Evolutionary conservation across 2,888 invertebrate genomes (phyloP), one percentile per base, ranked within the genome.

Genomic region (Cistogaster globosa): DNA sequence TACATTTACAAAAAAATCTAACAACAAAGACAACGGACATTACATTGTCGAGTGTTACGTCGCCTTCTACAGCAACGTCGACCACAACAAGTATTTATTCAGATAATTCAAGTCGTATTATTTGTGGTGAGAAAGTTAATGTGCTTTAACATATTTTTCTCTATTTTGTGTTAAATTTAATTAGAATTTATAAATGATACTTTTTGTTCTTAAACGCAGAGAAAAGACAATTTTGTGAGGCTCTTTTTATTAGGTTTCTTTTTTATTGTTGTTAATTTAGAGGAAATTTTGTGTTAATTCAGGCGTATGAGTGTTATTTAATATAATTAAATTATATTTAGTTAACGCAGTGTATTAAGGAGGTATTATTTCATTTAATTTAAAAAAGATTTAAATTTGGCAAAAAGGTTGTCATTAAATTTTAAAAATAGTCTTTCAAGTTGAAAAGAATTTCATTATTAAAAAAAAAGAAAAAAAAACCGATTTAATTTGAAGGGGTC

Each of bases 51-150:
- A 51, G 22, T 26, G 18, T 38, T 14, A 68, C 60, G 20, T 60
- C 26, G 16, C 6, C 62, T 11, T 11, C 53, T 7, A 51, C 53
- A 12, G n/a, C 62, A 32, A 45, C 53, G n/a, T 16, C 58, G 36
- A 20, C 45, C 20, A 63, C 69, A 68, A 53, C 69, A 77, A 58
- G 14, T 72, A 42, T 58, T 58, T 68, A 60, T 67, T 55, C 65
- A 51, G 63, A 62, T 67, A 77, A 68, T 62, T 57, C 32, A 22
- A 79, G 38, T 72, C 65, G 65, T 60, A 62, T 42, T 57, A 83
- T 80, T 87, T 88, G 89, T 87, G 89, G 89, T 89, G 87, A 88
- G 86, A 86, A 69, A 78, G 74, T 63, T 55, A 62, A 72, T 80
- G 48, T 67, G 16, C 58, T 65, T 36, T 14, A 76, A 62, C 20